Evolutionary conservation across 2,113 vertebrate species (phyloP).

Genomic region (Rostratula benghalensis): DNA sequence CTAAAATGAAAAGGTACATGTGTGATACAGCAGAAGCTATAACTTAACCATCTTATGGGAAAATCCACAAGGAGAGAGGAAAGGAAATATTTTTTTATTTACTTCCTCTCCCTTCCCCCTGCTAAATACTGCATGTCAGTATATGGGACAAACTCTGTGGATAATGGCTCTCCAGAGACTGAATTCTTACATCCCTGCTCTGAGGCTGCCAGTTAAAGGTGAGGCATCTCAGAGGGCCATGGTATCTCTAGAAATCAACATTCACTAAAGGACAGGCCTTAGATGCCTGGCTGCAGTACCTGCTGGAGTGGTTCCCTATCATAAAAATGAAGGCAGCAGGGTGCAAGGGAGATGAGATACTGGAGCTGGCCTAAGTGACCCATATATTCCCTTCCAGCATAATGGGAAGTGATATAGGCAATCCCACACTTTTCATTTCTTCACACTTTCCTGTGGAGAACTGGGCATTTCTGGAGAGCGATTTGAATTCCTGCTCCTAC

Average conservation of each 20-base stretch:
- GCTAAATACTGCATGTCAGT: conserved; percentile 21
- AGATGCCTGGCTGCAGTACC: neutral
- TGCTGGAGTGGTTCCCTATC: neutral
- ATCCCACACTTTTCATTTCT: neutral
- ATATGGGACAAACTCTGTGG: conserved; percentile 20
- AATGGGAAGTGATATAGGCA: neutral
- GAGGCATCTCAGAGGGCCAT: neutral
- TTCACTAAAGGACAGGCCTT: neutral
- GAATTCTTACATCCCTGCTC: neutral
- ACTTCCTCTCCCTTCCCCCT: neutral
- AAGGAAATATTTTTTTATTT: conserved; percentile 66
- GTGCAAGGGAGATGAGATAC: neutral
- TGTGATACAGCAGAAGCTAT: conserved; percentile 61
- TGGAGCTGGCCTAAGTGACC: neutral
- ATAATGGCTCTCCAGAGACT: neutral
- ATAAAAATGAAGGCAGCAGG: neutral
- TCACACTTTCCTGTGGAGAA: neutral
- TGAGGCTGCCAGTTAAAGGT: neutral
- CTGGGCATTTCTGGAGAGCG: neutral
- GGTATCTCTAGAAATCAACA: neutral
- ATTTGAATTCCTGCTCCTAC: neutral
- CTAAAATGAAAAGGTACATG: conserved; percentile 68
- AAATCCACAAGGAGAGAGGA: conserved; percentile 63
- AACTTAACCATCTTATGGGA: conserved; percentile 48
- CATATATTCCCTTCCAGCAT: neutral